Evolutionary conservation across 1,140 invertebrate species (phyloP), one percentile per base, ranked within the genome.

Genomic region (Lineus longissimus): DNA sequence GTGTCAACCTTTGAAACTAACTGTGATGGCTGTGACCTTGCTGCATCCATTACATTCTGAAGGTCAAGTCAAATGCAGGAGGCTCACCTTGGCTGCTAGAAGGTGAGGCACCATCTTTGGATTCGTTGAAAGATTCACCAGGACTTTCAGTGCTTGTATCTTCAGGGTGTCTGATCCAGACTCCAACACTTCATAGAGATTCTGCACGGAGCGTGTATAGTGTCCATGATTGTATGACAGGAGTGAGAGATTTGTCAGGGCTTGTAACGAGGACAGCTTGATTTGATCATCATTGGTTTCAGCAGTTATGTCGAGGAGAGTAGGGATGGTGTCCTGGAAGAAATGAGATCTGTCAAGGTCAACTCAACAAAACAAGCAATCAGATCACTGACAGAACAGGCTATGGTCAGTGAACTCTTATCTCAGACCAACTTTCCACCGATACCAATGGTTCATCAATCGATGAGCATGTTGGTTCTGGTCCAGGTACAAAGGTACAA

Each of bases 71-170:
- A 15, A 36, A 15, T 36, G 15, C 6, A 51, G 47, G 6, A 23
- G 47, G 43, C 64, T 70, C 77, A 88, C 87, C 84, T 88, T 85
- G 59, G 86, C 86, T 64, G 86, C 86, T 51, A 89, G 72, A 27
- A 89, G 75, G 68, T 85, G 82, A 17, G 86, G 86, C 19, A 89
- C 83, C 80, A 88, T 84, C 59, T 86, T 84, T 68, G 84, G 78
- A 75, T 87, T 88, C 66, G 85, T 86, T 2, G 87, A 86, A 2
- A 89, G 76, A 76, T 89, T 89, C 47, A 88, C 86, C n/a, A 89
- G 79, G 29, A 88, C 74, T 70, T 86, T 85, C 0, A 87, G 73
- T 15, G 86, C 81, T 70, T 88, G 86, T 15, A 88, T 72, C 67
- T 84, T 72, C 41, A 77, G 64, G 30, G 62, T 61, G 19, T 64